Conservation (phyloP, 2,888 invertebrate genomes). For the Conops quadrifasciatus region DNA sequence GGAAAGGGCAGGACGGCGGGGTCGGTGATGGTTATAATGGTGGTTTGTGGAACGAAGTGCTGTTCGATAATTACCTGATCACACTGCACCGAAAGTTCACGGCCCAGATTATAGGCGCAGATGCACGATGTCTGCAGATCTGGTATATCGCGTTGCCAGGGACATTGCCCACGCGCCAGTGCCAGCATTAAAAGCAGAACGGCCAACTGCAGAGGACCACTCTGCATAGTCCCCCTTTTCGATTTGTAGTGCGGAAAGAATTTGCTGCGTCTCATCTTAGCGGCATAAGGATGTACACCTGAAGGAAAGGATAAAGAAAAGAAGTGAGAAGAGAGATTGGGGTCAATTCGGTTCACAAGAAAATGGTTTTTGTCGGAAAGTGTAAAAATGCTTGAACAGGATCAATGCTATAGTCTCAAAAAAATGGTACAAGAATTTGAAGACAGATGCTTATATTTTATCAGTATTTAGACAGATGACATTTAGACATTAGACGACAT, state of each 20-base stretch:
- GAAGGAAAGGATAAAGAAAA: neutral
- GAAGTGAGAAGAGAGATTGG: neutral
- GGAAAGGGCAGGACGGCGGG: neutral
- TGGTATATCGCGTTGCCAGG: slow-evolving; percentile 80
- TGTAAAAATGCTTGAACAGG: neutral
- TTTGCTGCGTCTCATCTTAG: slow-evolving; percentile 49
- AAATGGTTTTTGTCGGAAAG: neutral
- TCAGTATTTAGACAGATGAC: too few relatives aligned
- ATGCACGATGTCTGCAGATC: slow-evolving; percentile 85
- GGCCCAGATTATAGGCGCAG: slow-evolving; percentile 86
- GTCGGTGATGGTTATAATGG: neutral
- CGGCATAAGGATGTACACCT: slow-evolving; percentile 44
- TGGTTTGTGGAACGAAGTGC: neutral
- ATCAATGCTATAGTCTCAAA: too few relatives aligned
- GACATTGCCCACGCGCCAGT: slow-evolving; percentile 73
- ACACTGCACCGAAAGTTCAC: slow-evolving; percentile 88
- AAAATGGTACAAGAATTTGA: too few relatives aligned
- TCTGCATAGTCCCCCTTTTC: slow-evolving; percentile 35
- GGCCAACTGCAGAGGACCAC: slow-evolving; percentile 37
- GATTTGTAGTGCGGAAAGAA: slow-evolving; percentile 42
- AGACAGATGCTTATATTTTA: too few relatives aligned
- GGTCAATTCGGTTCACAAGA: neutral
- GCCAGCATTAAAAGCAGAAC: slow-evolving; percentile 35
- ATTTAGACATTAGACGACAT: too few relatives aligned
- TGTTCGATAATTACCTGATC: slow-evolving; percentile 71